Percentiles rank a stretch among this genome's conserved stretches.
Conservation (phyloP, 1,140 invertebrate genomes). For the Rhyzopertha dominica region DNA sequence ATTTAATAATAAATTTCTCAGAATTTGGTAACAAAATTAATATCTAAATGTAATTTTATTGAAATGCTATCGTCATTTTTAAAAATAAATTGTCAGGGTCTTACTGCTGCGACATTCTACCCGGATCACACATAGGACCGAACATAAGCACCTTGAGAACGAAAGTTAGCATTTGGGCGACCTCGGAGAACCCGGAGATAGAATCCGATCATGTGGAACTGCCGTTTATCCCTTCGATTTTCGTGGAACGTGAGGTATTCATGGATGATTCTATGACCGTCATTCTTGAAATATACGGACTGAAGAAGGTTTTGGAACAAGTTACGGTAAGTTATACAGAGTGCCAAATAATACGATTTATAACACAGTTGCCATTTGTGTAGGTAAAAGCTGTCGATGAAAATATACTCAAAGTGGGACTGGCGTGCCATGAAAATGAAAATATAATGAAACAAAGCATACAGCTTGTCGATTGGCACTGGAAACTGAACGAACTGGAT, state of each 20-base stretch:
- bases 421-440: conserved; percentile 15
- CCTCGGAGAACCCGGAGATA: conserved; percentile 27
- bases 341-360: background rate
- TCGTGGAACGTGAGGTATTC: conserved; percentile 19
- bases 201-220: conserved; percentile 28
- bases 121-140: conserved; percentile 16
- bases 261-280: conserved; percentile 24
- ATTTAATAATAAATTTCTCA: too few species aligned
- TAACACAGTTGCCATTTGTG: conserved; percentile 9
- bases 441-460: conserved; percentile 26
- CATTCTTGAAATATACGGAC: conserved; percentile 27
- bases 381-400: conserved; percentile 34
- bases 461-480: conserved; percentile 38
- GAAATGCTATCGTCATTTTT: conserved; percentile 5
- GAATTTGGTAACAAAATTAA: too few species aligned
- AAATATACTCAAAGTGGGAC: conserved; percentile 30
- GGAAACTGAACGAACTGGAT: conserved; percentile 36
- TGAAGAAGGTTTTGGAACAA: conserved; percentile 30
- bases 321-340: conserved; percentile 24
- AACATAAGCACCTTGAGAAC: conserved; percentile 27
- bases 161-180: conserved; percentile 27
- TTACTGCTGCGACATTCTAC: conserved; percentile 37
- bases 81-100: conserved; percentile 27
- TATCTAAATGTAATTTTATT: too few species aligned
- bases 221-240: conserved; percentile 32